A percentile compares a stretch with the other conserved stretches of the same genome.
Conservation (phyloP, 2,797 vertebrate species). For the Parambassis ranga region DNA sequence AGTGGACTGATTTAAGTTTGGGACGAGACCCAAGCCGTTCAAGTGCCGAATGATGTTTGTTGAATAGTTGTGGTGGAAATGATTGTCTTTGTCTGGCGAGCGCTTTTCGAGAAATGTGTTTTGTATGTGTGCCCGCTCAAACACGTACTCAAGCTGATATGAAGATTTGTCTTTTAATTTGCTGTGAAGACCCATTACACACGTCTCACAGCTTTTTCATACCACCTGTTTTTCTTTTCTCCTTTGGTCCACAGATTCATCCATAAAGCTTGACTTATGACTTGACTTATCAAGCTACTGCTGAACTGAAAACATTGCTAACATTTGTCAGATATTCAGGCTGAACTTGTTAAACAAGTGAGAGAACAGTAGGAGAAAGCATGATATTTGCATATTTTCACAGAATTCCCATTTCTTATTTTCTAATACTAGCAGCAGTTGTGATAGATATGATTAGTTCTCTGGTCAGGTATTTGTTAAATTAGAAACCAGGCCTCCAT, state of each 20-base stretch:
- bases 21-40: slow-evolving; percentile 46
- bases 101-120: slow-evolving; percentile 23
- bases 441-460: neutral
- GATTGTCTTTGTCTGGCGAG: slow-evolving; percentile 37
- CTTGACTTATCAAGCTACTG: neutral
- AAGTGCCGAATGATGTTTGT: slow-evolving; percentile 10
- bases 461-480: slow-evolving; percentile 3
- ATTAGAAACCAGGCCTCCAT: slow-evolving; percentile 18
- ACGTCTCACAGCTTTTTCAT: slow-evolving; percentile 39
- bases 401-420: slow-evolving; percentile 1
- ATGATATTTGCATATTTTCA: slow-evolving; percentile 1
- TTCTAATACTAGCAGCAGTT: neutral
- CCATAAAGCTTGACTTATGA: slow-evolving; percentile 45
- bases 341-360: neutral
- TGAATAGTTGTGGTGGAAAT: slow-evolving; percentile 39
- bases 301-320: neutral
- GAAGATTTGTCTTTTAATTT: slow-evolving; percentile 48
- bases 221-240: slow-evolving; percentile 3
- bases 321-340: neutral
- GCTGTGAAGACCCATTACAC: slow-evolving; percentile 61
- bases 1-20: slow-evolving; percentile 44
- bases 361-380: neutral
- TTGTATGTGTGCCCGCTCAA: slow-evolving; percentile 4
- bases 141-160: neutral
- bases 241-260: slow-evolving; percentile 32